phyloP scores from a whole-genome alignment of 2,888 invertebrate genomes.

The Agrilus biguttatus region DNA sequence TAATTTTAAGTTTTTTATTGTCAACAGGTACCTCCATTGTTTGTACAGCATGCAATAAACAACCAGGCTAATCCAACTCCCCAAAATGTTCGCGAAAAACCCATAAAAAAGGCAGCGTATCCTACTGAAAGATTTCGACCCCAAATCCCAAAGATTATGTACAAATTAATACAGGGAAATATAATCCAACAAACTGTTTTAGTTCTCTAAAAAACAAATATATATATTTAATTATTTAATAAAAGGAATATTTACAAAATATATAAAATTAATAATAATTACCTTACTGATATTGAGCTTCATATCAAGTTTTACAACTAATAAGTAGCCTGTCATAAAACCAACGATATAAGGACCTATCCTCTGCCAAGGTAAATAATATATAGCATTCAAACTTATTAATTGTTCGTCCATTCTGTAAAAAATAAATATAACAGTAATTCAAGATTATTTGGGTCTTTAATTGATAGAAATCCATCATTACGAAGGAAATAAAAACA shows the following conservation, averaged over 20 bases:
- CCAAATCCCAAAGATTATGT: slow-evolving; percentile 30
- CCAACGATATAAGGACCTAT: slow-evolving; percentile 37
- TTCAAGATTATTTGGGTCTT: too few species aligned
- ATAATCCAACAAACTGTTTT: slow-evolving; percentile 21
- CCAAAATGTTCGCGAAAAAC: slow-evolving; percentile 37
- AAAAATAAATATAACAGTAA: too few species aligned
- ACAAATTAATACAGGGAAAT: slow-evolving; percentile 27
- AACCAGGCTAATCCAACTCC: slow-evolving; percentile 41
- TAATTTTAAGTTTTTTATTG: neutral
- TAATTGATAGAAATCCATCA: too few species aligned
- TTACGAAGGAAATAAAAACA: too few species aligned
- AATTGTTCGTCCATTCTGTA: slow-evolving; percentile 30
- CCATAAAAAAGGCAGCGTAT: slow-evolving; percentile 34
- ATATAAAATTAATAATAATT: neutral
- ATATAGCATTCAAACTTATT: slow-evolving; percentile 27
- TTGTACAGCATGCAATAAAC: slow-evolving; percentile 38
- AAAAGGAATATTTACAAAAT: neutral
- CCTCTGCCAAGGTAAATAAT: slow-evolving; percentile 37
- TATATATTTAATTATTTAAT: neutral
- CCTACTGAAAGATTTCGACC: slow-evolving; percentile 31
- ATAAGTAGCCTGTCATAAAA: slow-evolving; percentile 32
- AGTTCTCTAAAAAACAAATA: too few species aligned
- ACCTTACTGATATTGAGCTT: slow-evolving; percentile 20
- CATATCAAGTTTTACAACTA: slow-evolving; percentile 24
- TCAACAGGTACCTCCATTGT: slow-evolving; percentile 31